Conservation (phyloP, 2,113 vertebrate species). For the Pygathrix nemaeus region DNA sequence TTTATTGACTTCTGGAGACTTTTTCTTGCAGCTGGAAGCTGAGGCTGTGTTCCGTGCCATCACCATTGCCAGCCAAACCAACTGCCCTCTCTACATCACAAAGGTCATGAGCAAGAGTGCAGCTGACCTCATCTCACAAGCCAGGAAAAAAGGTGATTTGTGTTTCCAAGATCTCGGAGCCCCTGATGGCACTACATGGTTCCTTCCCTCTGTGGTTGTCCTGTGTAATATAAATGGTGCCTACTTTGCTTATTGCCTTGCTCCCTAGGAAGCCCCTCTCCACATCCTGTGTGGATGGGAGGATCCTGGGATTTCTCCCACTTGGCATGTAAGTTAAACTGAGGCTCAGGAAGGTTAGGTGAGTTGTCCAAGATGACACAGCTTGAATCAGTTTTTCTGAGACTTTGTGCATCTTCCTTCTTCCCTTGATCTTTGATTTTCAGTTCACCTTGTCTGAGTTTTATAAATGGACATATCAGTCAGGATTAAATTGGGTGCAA, state of each 20-base stretch:
- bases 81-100: slow-evolving; percentile 97
- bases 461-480: neutral
- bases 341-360: neutral
- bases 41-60: slow-evolving; percentile 98
- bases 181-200: accelerated
- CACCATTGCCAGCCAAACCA: slow-evolving; percentile 98
- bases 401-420: neutral
- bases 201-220: accelerated
- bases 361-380: neutral
- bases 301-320: neutral
- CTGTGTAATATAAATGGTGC: neutral
- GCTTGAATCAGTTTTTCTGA: neutral
- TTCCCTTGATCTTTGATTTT: neutral
- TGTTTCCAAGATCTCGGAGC: accelerated
- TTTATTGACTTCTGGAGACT: neutral
- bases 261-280: neutral
- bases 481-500: neutral
- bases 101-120: slow-evolving; percentile 99
- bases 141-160: slow-evolving; percentile 94
- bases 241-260: neutral
- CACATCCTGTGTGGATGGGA: neutral
- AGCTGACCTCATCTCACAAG: slow-evolving; percentile 98
- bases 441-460: neutral
- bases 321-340: neutral
- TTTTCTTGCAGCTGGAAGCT: slow-evolving; percentile 91